Percentiles rank a stretch among this genome's conserved stretches.
Conservation (phyloP, 2,113 vertebrate genomes). For the Pogona vitticeps region DNA sequence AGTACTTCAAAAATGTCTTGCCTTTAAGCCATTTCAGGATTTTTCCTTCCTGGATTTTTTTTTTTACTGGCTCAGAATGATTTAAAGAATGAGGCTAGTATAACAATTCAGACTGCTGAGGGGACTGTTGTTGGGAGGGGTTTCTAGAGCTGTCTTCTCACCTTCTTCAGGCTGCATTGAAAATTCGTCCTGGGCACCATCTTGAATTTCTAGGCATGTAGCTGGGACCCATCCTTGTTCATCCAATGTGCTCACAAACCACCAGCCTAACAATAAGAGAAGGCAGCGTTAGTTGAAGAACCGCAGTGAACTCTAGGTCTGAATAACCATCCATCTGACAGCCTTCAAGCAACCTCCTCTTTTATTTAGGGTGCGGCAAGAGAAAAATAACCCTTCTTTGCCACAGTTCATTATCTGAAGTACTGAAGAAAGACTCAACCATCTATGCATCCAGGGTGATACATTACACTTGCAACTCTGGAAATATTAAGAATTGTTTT, state of each 20-base stretch:
- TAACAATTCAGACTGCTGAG: too few species aligned
- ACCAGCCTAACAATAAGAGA: slow-evolving; percentile 85
- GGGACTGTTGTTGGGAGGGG: too few species aligned
- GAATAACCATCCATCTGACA: not conserved
- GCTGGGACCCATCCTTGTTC: slow-evolving; percentile 99
- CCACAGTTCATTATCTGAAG: not conserved
- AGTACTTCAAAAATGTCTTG: not conserved
- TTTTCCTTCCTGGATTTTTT: too few species aligned
- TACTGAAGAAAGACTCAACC: not conserved
- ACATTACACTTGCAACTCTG: too few species aligned
- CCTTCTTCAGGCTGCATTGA: slow-evolving; percentile 91
- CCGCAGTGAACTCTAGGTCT: not conserved
- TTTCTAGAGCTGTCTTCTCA: slow-evolving; percentile 63
- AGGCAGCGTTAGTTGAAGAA: slow-evolving; percentile 31
- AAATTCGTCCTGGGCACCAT: slow-evolving; percentile 92
- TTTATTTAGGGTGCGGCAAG: rapidly evolving
- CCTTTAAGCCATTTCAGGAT: rapidly evolving
- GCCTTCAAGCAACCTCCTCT: not conserved
- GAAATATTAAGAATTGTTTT: not conserved
- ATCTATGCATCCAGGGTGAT: not conserved
- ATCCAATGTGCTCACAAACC: slow-evolving; percentile 95
- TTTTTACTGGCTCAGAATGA: not conserved
- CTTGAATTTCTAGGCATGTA: slow-evolving; percentile 94
- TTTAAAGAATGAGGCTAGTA: not conserved
- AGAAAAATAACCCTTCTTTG: not conserved